Base-by-base conservation (phyloP, 2,113 vertebrate genomes). In the Daubentonia madagascariensis region DNA sequence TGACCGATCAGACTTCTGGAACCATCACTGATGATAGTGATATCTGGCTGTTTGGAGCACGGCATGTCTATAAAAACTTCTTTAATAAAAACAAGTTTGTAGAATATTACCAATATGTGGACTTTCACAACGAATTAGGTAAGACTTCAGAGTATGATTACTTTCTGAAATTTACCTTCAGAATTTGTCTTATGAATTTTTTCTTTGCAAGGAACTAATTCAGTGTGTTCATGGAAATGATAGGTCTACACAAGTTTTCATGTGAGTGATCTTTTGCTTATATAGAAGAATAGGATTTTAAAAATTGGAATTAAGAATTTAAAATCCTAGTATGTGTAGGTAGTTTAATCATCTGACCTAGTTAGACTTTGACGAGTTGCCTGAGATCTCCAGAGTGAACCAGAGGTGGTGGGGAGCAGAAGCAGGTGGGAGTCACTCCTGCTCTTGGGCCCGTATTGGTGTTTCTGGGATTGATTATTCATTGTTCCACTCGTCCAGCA, bases 21-120 rank as follows among this genome's bases (percentile, higher is more conserved):
- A 99, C 99, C 88, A 99, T 99, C 98, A 99, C 99, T 0, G 99
- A 99, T 35, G 99, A 99, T 87, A 99, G 99, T 0, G 99, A 99
- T n/a, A 99, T 99, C 90, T 99, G 99, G 99, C 98, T 99, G 20
- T 99, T 99, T 54, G 99, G 99, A 0, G 99, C 99, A 20, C 99
- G 99, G 8, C 99, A 99, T 0, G 99, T 99, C 95, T 99, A 99
- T 98, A 99, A 99, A 98, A 99, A 99, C 97, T 99, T 99, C 98
- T 99, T 99, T 98, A 99, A 97, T 98, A 99, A 99, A 94, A 98
- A 98, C 97, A 99, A 99, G 98, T 99, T 99, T 0, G 99, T 99
- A 1, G 99, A 99, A 67, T 99, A 99, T 97, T 99, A 99, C 85
- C 99, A 99, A 90, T 99, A 95, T 93, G 98, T 99, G 85, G 99